Evolutionary conservation across 2,888 invertebrate genomes (phyloP), one percentile per base, ranked within the genome.

Genomic region (Dermolepida albohirtum): DNA sequence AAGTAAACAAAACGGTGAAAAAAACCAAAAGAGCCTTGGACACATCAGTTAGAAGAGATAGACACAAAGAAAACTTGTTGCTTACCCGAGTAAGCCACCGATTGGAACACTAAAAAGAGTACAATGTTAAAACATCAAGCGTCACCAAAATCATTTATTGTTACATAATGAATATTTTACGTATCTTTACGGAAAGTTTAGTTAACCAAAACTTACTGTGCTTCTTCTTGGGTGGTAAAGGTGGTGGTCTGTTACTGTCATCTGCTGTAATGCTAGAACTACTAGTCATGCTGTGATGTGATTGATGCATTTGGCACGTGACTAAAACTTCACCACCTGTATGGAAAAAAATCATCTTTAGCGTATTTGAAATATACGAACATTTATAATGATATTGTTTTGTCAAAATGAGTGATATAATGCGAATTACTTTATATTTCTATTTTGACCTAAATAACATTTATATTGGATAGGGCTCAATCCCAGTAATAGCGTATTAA

Each of bases 41-140:
- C 55, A 27, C 49, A 40, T 11, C n/a, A 49, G 66, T 59, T 59
- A 59, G 59, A 57, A 59, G 57, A 59, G 57, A 66, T 27, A 66
- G 22, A 57, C 47, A 59, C 66, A 66, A 55, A 34, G 52, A 63
- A 54, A 54, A 49, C 52, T 68, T 55, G 55, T 59, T 86, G 91
- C 94, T 94, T 94, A 94, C 94, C 94, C 87, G 94, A 94, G 89
- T 94, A 94, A 86, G 94, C 94, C 92, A 94, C 94, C 88, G 93
- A 94, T 91, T 94, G 94, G 92, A 94, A 94, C 94, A 94, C 94
- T 94, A 91, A 83, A 78, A 73, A 77, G 76, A 75, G 71, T 71
- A 67, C 57, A 59, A 63, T 64, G 83, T 84, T 84, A 84, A 80
- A 84, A 84, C 83, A 83, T 47, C 66, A 34, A 44, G 16, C 14